Evolutionary conservation across 2,113 vertebrate genomes (phyloP).

Genomic region (Tragelaphus imberbis): DNA sequence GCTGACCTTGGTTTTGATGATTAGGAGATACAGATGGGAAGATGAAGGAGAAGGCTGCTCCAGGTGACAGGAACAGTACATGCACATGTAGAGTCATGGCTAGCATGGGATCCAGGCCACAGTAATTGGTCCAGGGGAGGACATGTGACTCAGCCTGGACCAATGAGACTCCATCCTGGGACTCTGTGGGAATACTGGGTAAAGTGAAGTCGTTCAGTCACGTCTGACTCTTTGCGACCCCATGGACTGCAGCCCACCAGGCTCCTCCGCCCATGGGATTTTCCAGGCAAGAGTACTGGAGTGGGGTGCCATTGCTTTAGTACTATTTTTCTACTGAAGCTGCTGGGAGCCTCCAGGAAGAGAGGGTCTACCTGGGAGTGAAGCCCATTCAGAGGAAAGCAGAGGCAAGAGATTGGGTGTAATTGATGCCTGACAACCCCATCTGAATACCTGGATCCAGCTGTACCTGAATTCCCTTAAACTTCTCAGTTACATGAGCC

Average conservation of each 20-base stretch:
- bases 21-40: background rate
- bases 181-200: background rate
- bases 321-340: background rate
- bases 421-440: background rate
- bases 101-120: background rate
- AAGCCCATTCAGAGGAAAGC: background rate
- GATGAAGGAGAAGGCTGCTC: background rate
- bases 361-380: background rate
- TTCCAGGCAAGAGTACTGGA: too few species aligned
- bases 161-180: background rate
- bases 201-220: background rate
- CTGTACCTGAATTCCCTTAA: background rate
- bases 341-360: background rate
- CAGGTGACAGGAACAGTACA: background rate
- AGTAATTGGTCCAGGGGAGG: background rate
- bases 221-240: too few species aligned
- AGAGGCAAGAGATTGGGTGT: background rate
- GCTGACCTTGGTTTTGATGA: background rate
- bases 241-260: too few species aligned
- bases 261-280: too few species aligned
- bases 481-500: background rate
- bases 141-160: background rate
- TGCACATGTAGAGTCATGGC: background rate
- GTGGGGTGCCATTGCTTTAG: too few species aligned
- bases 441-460: background rate